A percentile compares a stretch with the other conserved stretches of the same genome.
Evolutionary conservation across 2,797 vertebrate genomes (phyloP).

Genomic region (Neosalanx taihuensis): DNA sequence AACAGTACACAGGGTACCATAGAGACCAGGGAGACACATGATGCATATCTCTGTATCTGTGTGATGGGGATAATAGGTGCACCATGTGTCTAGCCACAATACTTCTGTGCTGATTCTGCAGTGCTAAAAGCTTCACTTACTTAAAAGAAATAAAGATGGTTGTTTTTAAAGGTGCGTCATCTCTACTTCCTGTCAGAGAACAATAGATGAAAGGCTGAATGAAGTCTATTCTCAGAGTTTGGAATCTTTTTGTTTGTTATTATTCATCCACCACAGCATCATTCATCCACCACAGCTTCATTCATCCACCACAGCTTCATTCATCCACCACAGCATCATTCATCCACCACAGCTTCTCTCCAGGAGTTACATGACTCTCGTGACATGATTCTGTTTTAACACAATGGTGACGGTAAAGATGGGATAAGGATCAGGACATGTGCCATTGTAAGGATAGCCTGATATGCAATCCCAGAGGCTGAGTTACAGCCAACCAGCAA

Average conservation of each 20-base stretch:
- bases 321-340: not conserved
- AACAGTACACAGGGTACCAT: not conserved
- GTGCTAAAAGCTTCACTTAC: slow-evolving; percentile 10
- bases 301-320: not conserved
- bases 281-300: too few relatives aligned
- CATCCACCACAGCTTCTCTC: not conserved
- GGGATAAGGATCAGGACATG: slow-evolving; percentile 6
- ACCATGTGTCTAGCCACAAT: slow-evolving; percentile 7
- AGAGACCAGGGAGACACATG: not conserved
- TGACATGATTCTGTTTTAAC: not conserved
- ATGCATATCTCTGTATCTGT: slow-evolving; percentile 12
- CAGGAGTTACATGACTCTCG: not conserved
- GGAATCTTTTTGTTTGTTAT: not conserved
- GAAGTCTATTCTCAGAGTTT: not conserved
- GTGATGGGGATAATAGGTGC: slow-evolving; percentile 10
- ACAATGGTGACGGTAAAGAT: slow-evolving; percentile 17
- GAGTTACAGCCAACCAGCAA: slow-evolving; percentile 44
- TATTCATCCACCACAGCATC: not conserved
- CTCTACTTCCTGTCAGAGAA: not conserved
- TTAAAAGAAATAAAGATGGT: slow-evolving; percentile 29
- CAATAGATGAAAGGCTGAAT: not conserved
- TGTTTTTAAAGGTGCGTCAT: slow-evolving; percentile 18
- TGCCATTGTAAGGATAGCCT: slow-evolving; percentile 35
- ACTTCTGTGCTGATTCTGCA: slow-evolving; percentile 20
- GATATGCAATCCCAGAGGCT: slow-evolving; percentile 46